Percentiles rank a stretch among this genome's conserved stretches.
These are phyloP conservation scores for Euphydryas editha DNA, from an alignment of 2,888 invertebrate genomes.

Conservation along the genomic window DNA sequence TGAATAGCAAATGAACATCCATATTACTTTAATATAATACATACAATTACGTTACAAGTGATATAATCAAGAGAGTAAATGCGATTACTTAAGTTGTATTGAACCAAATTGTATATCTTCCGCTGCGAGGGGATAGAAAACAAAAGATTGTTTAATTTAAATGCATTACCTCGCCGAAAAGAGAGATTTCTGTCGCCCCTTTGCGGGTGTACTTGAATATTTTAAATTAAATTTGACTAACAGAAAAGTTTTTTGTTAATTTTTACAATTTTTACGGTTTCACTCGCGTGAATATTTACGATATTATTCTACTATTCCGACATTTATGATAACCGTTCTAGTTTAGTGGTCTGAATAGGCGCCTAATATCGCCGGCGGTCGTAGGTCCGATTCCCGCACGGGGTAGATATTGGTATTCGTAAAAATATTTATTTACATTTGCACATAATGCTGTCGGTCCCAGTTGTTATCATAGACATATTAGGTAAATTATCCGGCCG, in stretches of 20 bases:
- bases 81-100: not conserved
- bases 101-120: constrained; percentile 14
- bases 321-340: no score
- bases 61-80: not conserved
- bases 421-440: no score
- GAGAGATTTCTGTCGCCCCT: constrained; percentile 12
- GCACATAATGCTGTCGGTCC: no score
- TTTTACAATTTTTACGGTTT: no score
- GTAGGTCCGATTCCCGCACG: no score
- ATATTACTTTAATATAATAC: not conserved
- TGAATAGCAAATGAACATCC: not conserved
- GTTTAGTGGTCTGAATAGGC: no score
- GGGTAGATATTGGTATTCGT: no score
- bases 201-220: not conserved
- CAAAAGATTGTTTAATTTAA: constrained; percentile 33
- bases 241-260: not conserved
- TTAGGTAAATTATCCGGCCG: no score
- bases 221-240: not conserved
- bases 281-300: no score
- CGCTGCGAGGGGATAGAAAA: constrained; percentile 14
- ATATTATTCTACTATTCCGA: no score
- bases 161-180: constrained; percentile 25
- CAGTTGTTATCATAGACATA: no score
- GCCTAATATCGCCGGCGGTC: no score
- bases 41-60: not conserved